phyloP scores from a whole-genome alignment of 2,888 invertebrate genomes.

The Apomyelois bistriatella region DNA sequence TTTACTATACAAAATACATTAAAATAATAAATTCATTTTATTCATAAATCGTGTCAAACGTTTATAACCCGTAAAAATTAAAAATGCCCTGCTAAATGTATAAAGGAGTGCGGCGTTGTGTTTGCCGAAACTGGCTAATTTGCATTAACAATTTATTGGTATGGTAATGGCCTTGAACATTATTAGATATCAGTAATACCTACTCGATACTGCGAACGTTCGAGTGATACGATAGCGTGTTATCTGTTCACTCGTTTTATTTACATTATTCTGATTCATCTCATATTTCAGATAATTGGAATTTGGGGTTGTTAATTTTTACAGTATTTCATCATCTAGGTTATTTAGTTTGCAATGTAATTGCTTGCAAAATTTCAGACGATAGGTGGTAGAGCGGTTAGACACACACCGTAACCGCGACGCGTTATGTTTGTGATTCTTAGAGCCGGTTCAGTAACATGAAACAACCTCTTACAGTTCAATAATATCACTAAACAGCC shows the following conservation, averaged over 20 bases:
- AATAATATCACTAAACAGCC: too few species aligned
- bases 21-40: too few species aligned
- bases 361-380: too few species aligned
- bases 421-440: too few species aligned
- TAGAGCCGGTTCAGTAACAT: too few species aligned
- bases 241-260: slow-evolving; percentile 1
- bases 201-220: not conserved
- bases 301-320: too few species aligned
- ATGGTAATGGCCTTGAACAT: slow-evolving; percentile 8
- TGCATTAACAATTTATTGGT: slow-evolving; percentile 10
- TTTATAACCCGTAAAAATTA: too few species aligned
- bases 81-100: not conserved
- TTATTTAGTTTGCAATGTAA: not conserved
- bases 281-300: not conserved
- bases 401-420: too few species aligned
- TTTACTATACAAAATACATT: too few species aligned
- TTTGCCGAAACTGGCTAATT: slow-evolving; percentile 2
- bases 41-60: too few species aligned
- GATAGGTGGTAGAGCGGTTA: too few species aligned
- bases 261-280: slow-evolving; percentile 4
- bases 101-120: not conserved
- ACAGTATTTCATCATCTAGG: not conserved
- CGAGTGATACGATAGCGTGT: slow-evolving; percentile 1
- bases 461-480: too few species aligned
- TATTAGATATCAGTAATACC: not conserved